Conservation (phyloP, 2,797 vertebrate genomes). For the Tinamus major region DNA sequence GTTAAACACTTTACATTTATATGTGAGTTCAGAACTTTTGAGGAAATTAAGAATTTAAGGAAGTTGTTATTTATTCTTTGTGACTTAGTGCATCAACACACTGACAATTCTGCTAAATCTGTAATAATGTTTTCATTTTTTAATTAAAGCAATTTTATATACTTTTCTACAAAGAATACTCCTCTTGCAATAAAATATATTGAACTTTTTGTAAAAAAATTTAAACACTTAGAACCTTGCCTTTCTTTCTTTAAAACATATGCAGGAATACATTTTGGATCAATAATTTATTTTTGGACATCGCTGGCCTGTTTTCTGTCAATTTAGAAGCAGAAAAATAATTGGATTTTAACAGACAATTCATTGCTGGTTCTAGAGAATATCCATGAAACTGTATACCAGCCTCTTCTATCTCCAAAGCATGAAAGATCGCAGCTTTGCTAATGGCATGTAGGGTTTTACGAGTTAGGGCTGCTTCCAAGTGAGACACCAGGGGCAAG, state of each 20-base stretch:
- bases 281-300: background rate
- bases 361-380: background rate
- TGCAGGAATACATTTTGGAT: fast-evolving
- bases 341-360: background rate
- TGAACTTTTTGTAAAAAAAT: background rate
- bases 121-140: background rate
- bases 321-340: constrained; percentile 7
- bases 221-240: background rate
- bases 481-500: background rate
- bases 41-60: background rate
- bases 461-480: background rate
- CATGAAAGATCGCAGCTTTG: background rate
- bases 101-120: background rate
- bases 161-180: background rate
- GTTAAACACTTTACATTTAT: background rate
- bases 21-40: background rate
- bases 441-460: background rate
- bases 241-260: background rate
- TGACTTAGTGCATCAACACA: background rate
- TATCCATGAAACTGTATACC: background rate
- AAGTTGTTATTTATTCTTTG: background rate
- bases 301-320: background rate
- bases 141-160: background rate
- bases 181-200: background rate
- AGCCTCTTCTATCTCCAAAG: background rate